Evolutionary conservation across 2,113 vertebrate species (phyloP), one percentile per base, ranked within the genome.

Genomic region (Cynopterus brachyotis): DNA sequence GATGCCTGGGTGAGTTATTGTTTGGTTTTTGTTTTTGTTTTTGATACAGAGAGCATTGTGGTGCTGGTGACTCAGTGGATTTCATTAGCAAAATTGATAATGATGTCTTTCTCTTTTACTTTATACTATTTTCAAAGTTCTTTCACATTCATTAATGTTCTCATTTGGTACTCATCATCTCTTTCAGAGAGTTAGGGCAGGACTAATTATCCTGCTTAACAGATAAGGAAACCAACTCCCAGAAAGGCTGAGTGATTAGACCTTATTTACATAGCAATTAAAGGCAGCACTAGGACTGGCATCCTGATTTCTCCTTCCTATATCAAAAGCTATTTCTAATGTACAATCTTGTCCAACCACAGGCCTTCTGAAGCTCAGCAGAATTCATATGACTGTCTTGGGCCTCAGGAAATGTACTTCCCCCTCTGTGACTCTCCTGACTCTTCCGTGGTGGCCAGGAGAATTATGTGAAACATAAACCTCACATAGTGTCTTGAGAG

Each of bases 151-250:
- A 91, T 93, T 97, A 95, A 88, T 91, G 81, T 80, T 66, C 96
- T 87, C 53, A 13, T 89, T 95, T 82, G 37, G 26, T 79, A 59
- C 84, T 95, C 78, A 72, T 73, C 80, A 89, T 82, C 78, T 91
- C 72, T 85, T 91, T 94, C 67, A 94, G 40, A n/a, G 17, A 98
- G 95, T 94, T 72, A 95, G 80, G 59, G 60, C 53, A 91, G 60
- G 72, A 40, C 89, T 96, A 98, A 97, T 97, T 96, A 97, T 89
- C 32, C 78, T 79, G 47, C 47, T 76, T 93, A 83, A 91, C 28
- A 95, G 97, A 97, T 98, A 97, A 98, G 81, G 64, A 93, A 95
- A 81, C 85, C 35, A 93, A 81, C 92, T 95, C 60, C 72, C 66
- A 73, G 73, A 70, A 96, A 96, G 35, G 4, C 62, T 90, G 66